Evolutionary conservation across 2,797 vertebrate genomes (phyloP).

Genomic region (Rhinophrynus dorsalis): DNA sequence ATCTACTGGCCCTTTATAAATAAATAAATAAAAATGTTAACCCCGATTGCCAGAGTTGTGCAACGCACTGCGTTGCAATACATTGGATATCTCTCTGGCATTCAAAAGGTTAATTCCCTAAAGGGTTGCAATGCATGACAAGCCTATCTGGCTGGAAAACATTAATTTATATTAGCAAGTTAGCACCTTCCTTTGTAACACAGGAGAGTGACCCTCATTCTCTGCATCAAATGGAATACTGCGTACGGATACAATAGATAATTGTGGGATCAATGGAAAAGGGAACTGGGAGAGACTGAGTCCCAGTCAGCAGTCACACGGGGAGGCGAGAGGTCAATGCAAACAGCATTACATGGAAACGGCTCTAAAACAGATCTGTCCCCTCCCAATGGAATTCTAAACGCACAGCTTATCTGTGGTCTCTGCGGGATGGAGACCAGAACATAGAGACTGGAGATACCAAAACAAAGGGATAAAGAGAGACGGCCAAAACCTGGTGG

Average conservation of each 20-base stretch:
- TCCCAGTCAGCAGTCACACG: background rate
- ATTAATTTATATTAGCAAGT: background rate
- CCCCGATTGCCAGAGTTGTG: too few species aligned
- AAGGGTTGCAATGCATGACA: too few species aligned
- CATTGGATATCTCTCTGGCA: too few species aligned
- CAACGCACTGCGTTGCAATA: too few species aligned
- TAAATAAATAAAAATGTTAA: too few species aligned
- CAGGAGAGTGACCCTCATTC: background rate
- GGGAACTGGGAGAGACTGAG: background rate
- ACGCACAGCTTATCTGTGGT: conserved; percentile 33
- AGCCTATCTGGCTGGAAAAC: too few species aligned
- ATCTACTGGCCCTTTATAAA: too few species aligned
- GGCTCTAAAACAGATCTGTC: conserved; percentile 30
- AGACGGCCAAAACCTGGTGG: background rate
- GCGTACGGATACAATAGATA: conserved; percentile 13
- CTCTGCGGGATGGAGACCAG: conserved; percentile 25
- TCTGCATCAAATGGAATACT: background rate
- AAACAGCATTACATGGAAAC: conserved; percentile 18
- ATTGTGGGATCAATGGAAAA: conserved; percentile 1
- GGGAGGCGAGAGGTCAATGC: conserved; percentile 3
- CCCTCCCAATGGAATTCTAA: conserved; percentile 43
- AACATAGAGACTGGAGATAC: conserved; percentile 12
- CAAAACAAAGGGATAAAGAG: conserved; percentile 6
- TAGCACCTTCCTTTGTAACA: background rate
- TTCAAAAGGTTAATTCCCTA: too few species aligned